Evolutionary conservation across 2,113 vertebrate genomes (phyloP).

Genomic region (Amazona guildingii): DNA sequence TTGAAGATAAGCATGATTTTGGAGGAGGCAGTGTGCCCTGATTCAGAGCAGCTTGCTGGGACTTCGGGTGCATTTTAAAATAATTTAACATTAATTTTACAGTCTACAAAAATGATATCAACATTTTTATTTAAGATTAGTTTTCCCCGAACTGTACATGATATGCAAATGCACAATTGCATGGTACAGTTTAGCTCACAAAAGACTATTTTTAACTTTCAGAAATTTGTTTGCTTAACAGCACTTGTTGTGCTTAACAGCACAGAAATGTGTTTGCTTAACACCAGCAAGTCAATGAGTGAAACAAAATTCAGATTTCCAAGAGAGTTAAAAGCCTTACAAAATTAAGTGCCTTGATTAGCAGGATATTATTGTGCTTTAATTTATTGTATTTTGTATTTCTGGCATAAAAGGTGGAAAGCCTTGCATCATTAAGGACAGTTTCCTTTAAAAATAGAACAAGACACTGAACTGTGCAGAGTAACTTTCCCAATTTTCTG

Average conservation of each 20-base stretch:
- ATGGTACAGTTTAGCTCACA: not conserved
- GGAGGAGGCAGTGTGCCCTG: constrained; percentile 25
- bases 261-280: not conserved
- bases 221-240: not conserved
- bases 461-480: not conserved
- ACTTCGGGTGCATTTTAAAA: constrained; percentile 30
- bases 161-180: not conserved
- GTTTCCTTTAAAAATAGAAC: not conserved
- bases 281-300: not conserved
- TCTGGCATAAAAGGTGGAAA: not conserved
- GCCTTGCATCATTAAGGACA: not conserved
- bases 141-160: not conserved
- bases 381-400: not conserved
- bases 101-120: constrained; percentile 2
- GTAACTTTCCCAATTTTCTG: not conserved
- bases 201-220: constrained; percentile 4
- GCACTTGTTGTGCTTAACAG: not conserved
- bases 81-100: constrained; percentile 5
- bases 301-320: not conserved
- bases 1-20: constrained; percentile 48
- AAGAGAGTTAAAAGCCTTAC: not conserved
- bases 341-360: not conserved
- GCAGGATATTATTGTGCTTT: not conserved
- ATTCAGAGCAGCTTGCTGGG: constrained; percentile 14
- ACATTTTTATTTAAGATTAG: not conserved